Evolutionary conservation across 2,888 invertebrate species (phyloP).

Genomic region (Eupithecia abbreviata): DNA sequence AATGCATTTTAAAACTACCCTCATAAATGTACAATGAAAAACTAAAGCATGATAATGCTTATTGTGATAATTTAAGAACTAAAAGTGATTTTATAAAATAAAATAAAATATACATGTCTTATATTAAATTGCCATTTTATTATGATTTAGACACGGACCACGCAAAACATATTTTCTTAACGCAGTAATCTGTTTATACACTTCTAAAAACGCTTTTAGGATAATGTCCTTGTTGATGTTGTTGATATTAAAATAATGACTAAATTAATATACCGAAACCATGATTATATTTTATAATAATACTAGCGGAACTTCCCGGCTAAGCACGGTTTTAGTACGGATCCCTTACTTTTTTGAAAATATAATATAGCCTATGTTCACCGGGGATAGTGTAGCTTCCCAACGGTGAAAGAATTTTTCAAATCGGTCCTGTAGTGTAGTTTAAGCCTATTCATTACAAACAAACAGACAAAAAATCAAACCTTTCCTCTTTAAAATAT

Average conservation of each 20-base stretch:
- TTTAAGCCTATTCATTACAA: too few relatives aligned
- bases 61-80: neutral
- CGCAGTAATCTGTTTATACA: neutral
- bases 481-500: too few relatives aligned
- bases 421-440: too few relatives aligned
- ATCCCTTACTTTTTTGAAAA: too few relatives aligned
- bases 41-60: constrained; percentile 3
- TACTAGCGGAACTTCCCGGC: too few relatives aligned
- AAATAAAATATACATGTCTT: neutral
- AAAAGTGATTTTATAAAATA: neutral
- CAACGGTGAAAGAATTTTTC: too few relatives aligned
- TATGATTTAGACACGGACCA: neutral
- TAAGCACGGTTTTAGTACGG: too few relatives aligned
- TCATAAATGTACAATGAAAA: neutral
- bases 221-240: too few relatives aligned
- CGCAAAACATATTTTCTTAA: neutral
- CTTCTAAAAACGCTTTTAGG: neutral
- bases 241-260: neutral
- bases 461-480: too few relatives aligned
- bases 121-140: neutral
- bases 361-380: too few relatives aligned
- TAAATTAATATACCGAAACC: neutral
- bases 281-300: too few relatives aligned
- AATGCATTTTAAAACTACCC: neutral
- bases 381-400: too few relatives aligned